A percentile compares a stretch with the other conserved stretches of the same genome.
Evolutionary conservation across 2,888 invertebrate genomes (phyloP).

Genomic region (Muscina levida): DNA sequence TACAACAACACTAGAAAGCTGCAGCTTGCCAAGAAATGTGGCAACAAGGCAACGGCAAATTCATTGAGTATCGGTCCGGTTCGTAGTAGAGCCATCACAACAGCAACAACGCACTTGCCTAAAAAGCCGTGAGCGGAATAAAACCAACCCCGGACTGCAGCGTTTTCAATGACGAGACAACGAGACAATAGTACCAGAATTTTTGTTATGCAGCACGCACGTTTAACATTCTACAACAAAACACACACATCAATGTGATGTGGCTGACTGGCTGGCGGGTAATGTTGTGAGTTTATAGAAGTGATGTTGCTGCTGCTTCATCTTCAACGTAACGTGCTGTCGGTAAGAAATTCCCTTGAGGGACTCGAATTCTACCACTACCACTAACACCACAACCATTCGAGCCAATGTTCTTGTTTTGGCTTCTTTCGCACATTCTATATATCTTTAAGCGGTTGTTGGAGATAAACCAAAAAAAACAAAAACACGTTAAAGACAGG

Average conservation of each 20-base stretch:
- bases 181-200: constrained; percentile 1
- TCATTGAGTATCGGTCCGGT: not conserved
- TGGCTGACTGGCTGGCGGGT: too few species aligned
- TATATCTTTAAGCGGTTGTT: constrained; percentile 13
- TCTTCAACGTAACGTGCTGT: not conserved
- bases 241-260: constrained; percentile 5
- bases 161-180: not conserved
- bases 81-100: not conserved
- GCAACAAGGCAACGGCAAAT: not conserved
- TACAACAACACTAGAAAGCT: not conserved
- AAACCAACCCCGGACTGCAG: constrained; percentile 16
- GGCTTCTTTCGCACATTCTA: too few species aligned
- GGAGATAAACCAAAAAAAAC: constrained; percentile 19
- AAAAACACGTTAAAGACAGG: constrained; percentile 40
- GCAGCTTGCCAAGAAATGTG: not conserved
- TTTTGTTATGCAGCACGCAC: constrained; percentile 58
- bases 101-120: not conserved
- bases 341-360: constrained; percentile 56
- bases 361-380: constrained; percentile 39
- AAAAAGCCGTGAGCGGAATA: not conserved
- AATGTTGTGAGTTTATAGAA: too few species aligned
- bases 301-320: not conserved
- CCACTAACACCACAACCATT: constrained; percentile 6
- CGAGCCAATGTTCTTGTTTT: constrained; percentile 22
- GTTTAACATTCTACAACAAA: constrained; percentile 58